Conservation (phyloP, 1,140 invertebrate species). For the Delia radicum region DNA sequence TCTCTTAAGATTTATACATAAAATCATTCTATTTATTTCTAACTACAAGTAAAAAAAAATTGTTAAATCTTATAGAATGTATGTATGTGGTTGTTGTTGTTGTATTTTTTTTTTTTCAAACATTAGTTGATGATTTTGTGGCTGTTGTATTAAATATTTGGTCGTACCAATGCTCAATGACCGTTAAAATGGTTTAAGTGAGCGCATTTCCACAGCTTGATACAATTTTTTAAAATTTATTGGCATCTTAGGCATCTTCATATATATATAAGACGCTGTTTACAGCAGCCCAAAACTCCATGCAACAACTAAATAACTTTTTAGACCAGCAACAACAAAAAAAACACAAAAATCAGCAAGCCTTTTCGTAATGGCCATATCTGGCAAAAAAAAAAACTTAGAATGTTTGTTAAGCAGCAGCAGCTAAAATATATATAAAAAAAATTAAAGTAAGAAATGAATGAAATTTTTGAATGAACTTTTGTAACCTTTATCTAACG, state of each 20-base stretch:
- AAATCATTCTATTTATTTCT: slow-evolving; percentile 1
- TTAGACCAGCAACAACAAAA: neutral
- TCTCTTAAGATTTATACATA: neutral
- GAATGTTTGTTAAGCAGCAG: neutral
- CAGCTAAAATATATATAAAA: neutral
- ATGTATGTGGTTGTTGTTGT: neutral
- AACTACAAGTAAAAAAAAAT: neutral
- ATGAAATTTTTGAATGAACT: slow-evolving; percentile 8
- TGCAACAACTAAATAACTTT: neutral
- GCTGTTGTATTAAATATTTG: neutral
- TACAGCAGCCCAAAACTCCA: neutral
- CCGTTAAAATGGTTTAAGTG: slow-evolving; percentile 22
- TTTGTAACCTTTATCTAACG: slow-evolving; percentile 11
- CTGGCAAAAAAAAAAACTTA: neutral
- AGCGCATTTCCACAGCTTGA: slow-evolving; percentile 3
- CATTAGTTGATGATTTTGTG: neutral
- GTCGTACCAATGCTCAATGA: slow-evolving; percentile 8
- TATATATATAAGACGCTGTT: neutral
- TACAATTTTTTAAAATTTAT: slow-evolving; percentile 12
- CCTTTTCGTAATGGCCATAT: no score
- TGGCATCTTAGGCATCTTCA: neutral
- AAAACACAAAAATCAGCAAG: neutral
- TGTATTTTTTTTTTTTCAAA: neutral
- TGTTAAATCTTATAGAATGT: neutral
- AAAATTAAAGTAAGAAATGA: neutral